Evolutionary conservation across 2,797 vertebrate genomes (phyloP).

Genomic region (Halcyon badia): DNA sequence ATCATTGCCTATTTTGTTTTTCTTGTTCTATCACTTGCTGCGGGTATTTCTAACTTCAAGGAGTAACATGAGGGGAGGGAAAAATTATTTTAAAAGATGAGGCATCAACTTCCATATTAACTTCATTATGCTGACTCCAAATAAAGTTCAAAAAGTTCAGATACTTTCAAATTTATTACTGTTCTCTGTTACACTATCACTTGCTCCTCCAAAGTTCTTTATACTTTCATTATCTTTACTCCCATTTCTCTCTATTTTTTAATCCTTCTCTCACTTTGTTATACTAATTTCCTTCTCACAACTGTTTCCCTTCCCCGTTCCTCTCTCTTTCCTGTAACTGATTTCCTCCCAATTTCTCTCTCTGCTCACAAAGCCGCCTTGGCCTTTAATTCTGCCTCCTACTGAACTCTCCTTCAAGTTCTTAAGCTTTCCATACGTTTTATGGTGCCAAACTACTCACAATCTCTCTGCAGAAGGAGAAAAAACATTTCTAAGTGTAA

Average conservation of each 20-base stretch:
- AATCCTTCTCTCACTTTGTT: neutral
- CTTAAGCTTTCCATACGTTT: neutral
- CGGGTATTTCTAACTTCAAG: neutral
- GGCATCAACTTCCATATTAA: neutral
- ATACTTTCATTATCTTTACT: neutral
- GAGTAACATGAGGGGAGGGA: neutral
- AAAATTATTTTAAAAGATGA: neutral
- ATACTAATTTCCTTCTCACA: neutral
- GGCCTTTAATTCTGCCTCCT: neutral
- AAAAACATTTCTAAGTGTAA: neutral
- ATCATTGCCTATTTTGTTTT: neutral
- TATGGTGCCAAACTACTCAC: neutral
- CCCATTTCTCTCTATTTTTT: neutral
- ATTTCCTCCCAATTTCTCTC: neutral
- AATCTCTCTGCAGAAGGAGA: neutral
- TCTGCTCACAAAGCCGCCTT: neutral
- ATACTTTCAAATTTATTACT: neutral
- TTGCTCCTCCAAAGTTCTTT: neutral
- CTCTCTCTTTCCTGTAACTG: neutral
- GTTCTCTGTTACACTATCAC: neutral
- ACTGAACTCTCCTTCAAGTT: neutral
- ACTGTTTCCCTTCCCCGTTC: neutral
- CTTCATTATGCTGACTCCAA: neutral
- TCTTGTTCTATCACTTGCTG: neutral
- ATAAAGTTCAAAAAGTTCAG: neutral